Base-by-base conservation (phyloP, 2,113 vertebrate genomes). In the Hypomesus transpacificus region DNA sequence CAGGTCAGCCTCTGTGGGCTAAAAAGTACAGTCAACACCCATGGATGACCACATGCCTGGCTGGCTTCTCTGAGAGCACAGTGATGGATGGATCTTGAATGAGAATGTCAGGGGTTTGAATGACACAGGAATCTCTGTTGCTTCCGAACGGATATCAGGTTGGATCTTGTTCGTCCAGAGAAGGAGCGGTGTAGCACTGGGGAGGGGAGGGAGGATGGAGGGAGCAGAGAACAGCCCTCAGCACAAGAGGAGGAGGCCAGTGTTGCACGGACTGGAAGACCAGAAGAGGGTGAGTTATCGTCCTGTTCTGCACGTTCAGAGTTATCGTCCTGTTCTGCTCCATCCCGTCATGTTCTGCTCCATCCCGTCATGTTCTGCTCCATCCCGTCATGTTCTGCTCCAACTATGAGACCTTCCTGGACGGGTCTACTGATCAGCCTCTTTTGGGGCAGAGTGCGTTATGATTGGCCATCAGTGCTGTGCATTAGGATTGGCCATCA, bases 251-350 rank as follows among this genome's bases (percentile, higher is more conserved):
- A 95, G 91, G 88, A 98, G 94, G 83, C 88, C 91, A 21, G 94
- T 95, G 81, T 91, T 94, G 83, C 97, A 99, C 46, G 94, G 95
- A 78, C 83, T 98, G 91, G 96, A 98, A 88, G 97, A 99, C 88
- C 97, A 99, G 90, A 99, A 98, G 88, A 94, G 93, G 92, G 97
- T 99, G 88, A 96, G 96, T 92, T 63, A 57, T 53, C 53, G 8
- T 54, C 7, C 34, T 21, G 8, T 18, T 16, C 61, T 34, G 14
- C 22, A 1, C 39, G 14, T 39, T 34, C 31, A 6, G 31, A 7
- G 31, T 21, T 11, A 1, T 4, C 9, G 59, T 59, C 7, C 57
- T 22, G 24, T 26, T 26, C 24, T 26, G 24, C 24, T 24, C 24
- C 24, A 24, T 24, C 24, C 24, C 24, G 1, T 24, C 24, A 24